Conservation (phyloP, 1,140 invertebrate species). For the Hyles vespertilio region DNA sequence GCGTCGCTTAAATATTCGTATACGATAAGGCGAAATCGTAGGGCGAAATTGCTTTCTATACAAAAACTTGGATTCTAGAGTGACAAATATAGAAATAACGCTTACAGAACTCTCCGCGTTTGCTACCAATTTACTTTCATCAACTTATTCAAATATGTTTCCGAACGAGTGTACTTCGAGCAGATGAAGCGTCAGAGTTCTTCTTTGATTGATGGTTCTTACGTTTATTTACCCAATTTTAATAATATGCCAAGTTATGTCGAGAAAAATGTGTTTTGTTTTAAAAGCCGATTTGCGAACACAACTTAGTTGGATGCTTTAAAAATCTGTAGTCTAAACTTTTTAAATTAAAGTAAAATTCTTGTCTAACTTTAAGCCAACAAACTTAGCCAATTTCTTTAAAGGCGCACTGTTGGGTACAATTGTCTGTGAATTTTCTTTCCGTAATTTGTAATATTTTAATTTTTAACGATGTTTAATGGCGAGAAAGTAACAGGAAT, state of each 20-base stretch:
- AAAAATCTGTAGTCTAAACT: slow-evolving; percentile 16
- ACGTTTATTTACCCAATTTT: background rate
- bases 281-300: slow-evolving; percentile 8
- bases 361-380: slow-evolving; percentile 13
- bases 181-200: background rate
- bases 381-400: slow-evolving; percentile 16
- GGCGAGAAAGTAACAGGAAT: too few species aligned
- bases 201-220: too few species aligned
- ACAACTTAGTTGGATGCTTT: slow-evolving; percentile 10
- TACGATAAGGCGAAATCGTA: slow-evolving; percentile 15
- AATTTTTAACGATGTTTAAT: background rate
- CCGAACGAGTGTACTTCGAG: too few species aligned
- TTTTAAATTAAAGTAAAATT: slow-evolving; percentile 21
- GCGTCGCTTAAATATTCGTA: slow-evolving; percentile 4
- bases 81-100: too few species aligned
- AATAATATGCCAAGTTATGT: background rate
- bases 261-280: slow-evolving; percentile 10
- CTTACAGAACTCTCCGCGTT: too few species aligned
- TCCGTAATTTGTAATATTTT: slow-evolving; percentile 3
- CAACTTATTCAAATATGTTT: too few species aligned
- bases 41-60: slow-evolving; percentile 9
- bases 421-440: slow-evolving; percentile 11
- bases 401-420: slow-evolving; percentile 11
- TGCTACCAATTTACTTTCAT: too few species aligned
- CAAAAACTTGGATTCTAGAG: slow-evolving; percentile 1